These are phyloP conservation scores for Agriopis marginaria DNA, from an alignment of 2,888 invertebrate genomes.

Conservation along the genomic window DNA sequence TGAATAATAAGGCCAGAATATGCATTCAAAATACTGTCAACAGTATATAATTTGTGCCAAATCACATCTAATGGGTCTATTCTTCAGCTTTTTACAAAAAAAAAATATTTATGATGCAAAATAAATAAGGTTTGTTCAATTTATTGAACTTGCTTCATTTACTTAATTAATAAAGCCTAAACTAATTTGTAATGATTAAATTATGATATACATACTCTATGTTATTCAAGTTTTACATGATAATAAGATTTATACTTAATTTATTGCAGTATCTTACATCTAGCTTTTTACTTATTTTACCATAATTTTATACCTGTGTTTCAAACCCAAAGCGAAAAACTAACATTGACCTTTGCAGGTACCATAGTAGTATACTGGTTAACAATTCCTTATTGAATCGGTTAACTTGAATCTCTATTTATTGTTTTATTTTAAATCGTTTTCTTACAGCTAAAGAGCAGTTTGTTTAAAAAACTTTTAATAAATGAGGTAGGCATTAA, in stretches of 20 bases:
- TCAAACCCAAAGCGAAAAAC: too few relatives aligned
- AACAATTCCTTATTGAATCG: too few relatives aligned
- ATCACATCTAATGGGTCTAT: background rate
- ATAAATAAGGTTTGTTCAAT: background rate
- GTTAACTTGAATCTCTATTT: too few relatives aligned
- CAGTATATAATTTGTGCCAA: background rate
- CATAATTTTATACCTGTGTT: too few relatives aligned
- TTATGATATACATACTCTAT: background rate
- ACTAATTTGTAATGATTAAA: background rate
- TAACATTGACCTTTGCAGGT: too few relatives aligned
- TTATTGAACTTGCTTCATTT: background rate
- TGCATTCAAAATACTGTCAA: background rate
- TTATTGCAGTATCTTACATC: background rate
- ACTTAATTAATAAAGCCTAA: too few relatives aligned
- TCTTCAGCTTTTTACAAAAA: background rate
- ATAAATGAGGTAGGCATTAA: too few relatives aligned
- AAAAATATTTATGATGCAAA: background rate
- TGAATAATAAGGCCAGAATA: background rate
- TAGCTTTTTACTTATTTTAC: background rate
- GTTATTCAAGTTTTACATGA: background rate
- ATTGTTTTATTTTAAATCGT: too few relatives aligned
- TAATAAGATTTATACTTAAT: background rate
- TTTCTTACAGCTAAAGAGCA: too few relatives aligned
- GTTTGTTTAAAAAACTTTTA: too few relatives aligned
- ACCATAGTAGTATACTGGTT: too few relatives aligned